Conservation (phyloP, 1,140 invertebrate species). For the Mactra quadrangularis region DNA sequence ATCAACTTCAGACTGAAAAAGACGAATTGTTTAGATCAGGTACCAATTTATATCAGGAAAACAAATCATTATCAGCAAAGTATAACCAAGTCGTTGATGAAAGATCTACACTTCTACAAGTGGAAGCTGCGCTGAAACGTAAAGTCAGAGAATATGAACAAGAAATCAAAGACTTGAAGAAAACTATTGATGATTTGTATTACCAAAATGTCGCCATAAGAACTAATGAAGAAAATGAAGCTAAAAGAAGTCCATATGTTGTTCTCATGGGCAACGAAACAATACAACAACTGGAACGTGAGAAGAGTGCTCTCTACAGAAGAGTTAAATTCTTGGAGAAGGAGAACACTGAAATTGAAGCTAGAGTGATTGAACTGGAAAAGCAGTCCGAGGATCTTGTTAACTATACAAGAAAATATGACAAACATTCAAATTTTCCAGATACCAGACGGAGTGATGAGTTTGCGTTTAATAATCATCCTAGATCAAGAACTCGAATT, state of each 20-base stretch:
- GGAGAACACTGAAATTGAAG: conserved; percentile 57
- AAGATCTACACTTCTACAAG: conserved; percentile 30
- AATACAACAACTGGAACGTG: conserved; percentile 51
- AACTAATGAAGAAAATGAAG: conserved; percentile 46
- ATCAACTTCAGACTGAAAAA: conserved; percentile 52
- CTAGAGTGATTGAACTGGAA: conserved; percentile 50
- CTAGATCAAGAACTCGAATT: not conserved
- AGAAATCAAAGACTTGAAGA: conserved; percentile 55
- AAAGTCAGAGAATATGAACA: conserved; percentile 31
- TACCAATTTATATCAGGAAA: conserved; percentile 52
- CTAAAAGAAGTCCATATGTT: conserved; percentile 45
- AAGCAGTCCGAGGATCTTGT: conserved; percentile 38
- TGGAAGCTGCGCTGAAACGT: conserved; percentile 50
- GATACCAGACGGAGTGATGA: conserved; percentile 11
- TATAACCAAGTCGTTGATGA: conserved; percentile 27
- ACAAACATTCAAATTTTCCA: conserved; percentile 45
- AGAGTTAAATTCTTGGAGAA: conserved; percentile 40
- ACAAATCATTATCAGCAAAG: conserved; percentile 30
- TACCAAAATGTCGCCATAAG: conserved; percentile 56
- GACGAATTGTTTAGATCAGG: conserved; percentile 55
- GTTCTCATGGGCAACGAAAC: conserved; percentile 56
- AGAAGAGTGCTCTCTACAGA: conserved; percentile 52
- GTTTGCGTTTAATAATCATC: not conserved
- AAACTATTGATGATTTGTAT: conserved; percentile 56
- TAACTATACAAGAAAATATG: conserved; percentile 44